These are phyloP conservation scores for Actinostola sp. DNA, from an alignment of 92 coral and sea anemone genomes.

Conservation along the genomic window DNA sequence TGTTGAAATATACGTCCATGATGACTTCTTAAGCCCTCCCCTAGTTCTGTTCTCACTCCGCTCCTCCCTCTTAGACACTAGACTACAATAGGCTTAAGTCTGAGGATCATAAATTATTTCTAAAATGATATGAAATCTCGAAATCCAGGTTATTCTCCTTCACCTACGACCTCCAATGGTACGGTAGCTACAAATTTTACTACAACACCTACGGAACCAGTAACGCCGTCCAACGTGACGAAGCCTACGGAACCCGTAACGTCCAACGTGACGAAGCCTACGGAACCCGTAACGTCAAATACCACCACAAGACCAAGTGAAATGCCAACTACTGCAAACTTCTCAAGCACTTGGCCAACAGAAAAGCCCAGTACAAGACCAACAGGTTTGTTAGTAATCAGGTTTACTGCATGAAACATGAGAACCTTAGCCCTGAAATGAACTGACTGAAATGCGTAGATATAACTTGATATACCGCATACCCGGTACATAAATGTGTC, in stretches of 20 bases:
- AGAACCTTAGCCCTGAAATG: too few species aligned
- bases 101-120: too few species aligned
- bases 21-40: too few species aligned
- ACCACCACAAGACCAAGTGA: neutral
- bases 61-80: too few species aligned
- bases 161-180: slow-evolving; percentile 1
- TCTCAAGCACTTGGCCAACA: neutral
- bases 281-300: slow-evolving; percentile 11
- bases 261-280: slow-evolving; percentile 2
- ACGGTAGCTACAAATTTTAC: neutral
- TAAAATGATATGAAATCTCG: neutral
- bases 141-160: slow-evolving; percentile 9
- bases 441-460: too few species aligned
- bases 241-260: neutral
- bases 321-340: neutral
- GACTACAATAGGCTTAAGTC: too few species aligned
- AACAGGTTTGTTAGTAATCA: too few species aligned
- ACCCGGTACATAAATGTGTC: too few species aligned
- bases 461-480: too few species aligned
- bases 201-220: neutral
- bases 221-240: neutral
- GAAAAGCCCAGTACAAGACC: neutral
- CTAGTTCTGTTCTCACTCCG: too few species aligned
- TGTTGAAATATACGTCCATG: too few species aligned
- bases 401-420: too few species aligned